These are phyloP conservation scores for Pollimyrus isidori DNA, from an alignment of 2,113 vertebrate species.

Conservation along the genomic window DNA sequence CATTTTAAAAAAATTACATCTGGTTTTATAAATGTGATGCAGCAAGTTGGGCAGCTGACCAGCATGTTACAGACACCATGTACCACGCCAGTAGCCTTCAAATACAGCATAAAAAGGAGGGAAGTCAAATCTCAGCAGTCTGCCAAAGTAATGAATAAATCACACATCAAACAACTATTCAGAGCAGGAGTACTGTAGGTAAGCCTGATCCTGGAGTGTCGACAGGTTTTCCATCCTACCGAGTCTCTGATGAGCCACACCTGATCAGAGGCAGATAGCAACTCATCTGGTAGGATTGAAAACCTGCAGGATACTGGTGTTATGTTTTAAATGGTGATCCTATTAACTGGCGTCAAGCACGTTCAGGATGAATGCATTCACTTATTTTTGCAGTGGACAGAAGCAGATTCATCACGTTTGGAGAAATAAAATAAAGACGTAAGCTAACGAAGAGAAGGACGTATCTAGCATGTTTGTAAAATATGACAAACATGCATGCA, in stretches of 20 bases:
- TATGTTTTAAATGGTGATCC: background rate
- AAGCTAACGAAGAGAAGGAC: too few species aligned
- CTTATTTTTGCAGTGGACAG: background rate
- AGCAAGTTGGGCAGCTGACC: background rate
- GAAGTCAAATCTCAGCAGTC: background rate
- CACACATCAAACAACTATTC: background rate
- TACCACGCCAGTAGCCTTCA: background rate
- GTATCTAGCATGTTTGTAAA: too few species aligned
- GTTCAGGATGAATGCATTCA: background rate
- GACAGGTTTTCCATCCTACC: background rate
- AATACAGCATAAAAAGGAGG: background rate
- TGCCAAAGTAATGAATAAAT: background rate
- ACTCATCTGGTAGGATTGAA: background rate
- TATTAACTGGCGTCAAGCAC: background rate
- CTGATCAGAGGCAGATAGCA: background rate
- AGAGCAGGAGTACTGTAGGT: background rate
- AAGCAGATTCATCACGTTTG: background rate
- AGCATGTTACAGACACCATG: background rate
- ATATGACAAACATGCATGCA: too few species aligned
- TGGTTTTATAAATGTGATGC: background rate
- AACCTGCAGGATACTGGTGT: background rate
- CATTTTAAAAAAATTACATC: background rate
- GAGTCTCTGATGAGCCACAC: background rate
- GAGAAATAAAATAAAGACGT: background rate
- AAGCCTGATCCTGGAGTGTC: background rate